phyloP scores from a whole-genome alignment of 2,797 vertebrate species.

The Erpetoichthys calabaricus region DNA sequence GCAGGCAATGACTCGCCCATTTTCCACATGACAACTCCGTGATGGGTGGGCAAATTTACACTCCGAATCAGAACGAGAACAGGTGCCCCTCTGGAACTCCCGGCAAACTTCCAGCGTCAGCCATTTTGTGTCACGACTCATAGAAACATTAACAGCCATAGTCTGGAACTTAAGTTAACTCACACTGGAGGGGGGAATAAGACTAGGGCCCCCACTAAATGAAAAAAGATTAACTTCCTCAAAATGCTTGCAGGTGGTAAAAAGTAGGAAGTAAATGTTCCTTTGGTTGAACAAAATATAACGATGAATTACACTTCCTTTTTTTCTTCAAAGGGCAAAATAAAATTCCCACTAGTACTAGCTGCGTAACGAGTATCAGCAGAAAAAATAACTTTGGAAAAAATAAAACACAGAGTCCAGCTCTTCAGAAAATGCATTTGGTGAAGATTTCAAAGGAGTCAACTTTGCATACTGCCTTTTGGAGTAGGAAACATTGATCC shows the following conservation, averaged over 20 bases:
- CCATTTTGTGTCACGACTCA: slow-evolving; percentile 97
- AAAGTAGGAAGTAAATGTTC: background rate
- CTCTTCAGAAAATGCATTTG: slow-evolving; percentile 2
- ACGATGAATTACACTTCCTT: no score
- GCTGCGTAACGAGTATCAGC: no score
- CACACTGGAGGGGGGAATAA: slow-evolving; percentile 17
- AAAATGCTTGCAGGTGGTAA: slow-evolving; percentile 34
- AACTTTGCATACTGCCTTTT: background rate
- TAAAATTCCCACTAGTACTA: no score
- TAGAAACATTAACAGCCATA: slow-evolving; percentile 79
- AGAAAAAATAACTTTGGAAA: background rate
- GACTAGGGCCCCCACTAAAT: slow-evolving; percentile 5
- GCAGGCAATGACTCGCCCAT: slow-evolving; percentile 94
- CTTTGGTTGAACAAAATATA: background rate
- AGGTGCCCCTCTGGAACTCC: slow-evolving; percentile 94
- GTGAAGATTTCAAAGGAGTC: background rate
- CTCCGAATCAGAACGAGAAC: slow-evolving; percentile 81
- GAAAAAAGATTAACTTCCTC: slow-evolving; percentile 19
- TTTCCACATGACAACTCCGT: slow-evolving; percentile 94
- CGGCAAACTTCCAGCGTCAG: slow-evolving; percentile 97
- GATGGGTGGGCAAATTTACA: slow-evolving; percentile 97
- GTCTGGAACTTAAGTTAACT: slow-evolving; percentile 19
- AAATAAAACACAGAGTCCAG: slow-evolving; percentile 1
- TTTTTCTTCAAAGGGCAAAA: no score
- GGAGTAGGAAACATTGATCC: no score